Evolutionary conservation across 2,888 invertebrate genomes (phyloP), one percentile per base, ranked within the genome.

Genomic region (Boloria selene): DNA sequence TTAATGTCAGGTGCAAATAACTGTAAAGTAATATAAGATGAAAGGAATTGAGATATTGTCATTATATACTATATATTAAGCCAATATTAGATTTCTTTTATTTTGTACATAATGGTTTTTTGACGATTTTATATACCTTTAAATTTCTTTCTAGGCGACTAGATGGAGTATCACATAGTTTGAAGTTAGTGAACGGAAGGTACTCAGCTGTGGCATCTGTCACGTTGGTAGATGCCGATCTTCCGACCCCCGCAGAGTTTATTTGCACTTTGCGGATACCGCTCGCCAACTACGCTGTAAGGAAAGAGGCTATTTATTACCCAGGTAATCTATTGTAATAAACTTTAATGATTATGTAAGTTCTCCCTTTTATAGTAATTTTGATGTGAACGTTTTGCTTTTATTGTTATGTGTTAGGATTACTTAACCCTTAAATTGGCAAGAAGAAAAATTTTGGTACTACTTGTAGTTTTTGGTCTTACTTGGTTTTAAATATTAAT

Each of bases 251-350:
- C 0, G 93, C 93, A 0, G 93, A 93, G 72, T 94, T 95, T 79
- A 91, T 93, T 69, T 95, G 95, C 80, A 93, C 94, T 47, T 77
- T 95, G 67, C 90, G 90, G 77, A 94, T 95, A 84, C 93, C 94
- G 7, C 93, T 93, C 68, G 94, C 94, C 0, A 92, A 93, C 72
- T 95, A 94, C 74, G 87, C 88, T 16, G 92, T 93, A 56, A 89
- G 88, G 65, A 93, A 93, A 78, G 91, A 93, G 77, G 88, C 93
- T 50, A 88, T 93, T 68, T 93, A 93, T 75, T 94, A 93, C 77
- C 91, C 93, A 82, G 94, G 95, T 95, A 44, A 38, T 17, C 42
- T 60, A 52, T 13, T 31, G 2, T 16, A 17, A 22, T 38, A 38
- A 38, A 38, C 31, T 38, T 38, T 38, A 38, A 38, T 38, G 31